phyloP scores from a whole-genome alignment of 2,113 vertebrate species.

The Brienomyrus longianalis region DNA sequence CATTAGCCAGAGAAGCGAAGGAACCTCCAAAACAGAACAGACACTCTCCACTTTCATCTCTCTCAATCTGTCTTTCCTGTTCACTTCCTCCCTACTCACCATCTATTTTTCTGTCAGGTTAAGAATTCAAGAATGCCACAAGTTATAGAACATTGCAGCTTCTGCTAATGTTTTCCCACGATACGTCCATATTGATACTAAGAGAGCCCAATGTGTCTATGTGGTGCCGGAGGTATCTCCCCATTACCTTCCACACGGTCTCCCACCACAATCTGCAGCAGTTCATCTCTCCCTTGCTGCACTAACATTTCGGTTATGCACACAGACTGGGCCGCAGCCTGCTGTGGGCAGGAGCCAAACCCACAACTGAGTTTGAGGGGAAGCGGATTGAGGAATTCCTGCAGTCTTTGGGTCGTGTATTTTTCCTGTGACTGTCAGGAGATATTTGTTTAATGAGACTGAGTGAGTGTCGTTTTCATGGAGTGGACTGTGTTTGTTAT shows the following conservation, averaged over 20 bases:
- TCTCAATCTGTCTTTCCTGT: background rate
- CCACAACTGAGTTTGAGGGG: background rate
- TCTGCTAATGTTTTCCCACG: background rate
- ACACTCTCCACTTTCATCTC: background rate
- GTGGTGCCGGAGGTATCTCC: background rate
- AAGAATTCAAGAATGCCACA: background rate
- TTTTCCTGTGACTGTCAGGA: slow-evolving; percentile 47
- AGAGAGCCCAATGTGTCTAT: background rate
- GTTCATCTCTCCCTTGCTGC: background rate
- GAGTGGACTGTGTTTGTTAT: background rate
- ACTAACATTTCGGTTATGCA: background rate
- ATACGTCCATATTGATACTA: background rate
- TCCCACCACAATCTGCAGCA: background rate
- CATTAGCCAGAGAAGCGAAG: background rate
- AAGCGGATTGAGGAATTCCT: background rate
- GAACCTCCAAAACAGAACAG: too few species aligned
- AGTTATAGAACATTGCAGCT: background rate
- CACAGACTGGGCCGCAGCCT: background rate
- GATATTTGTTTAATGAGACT: slow-evolving; percentile 35
- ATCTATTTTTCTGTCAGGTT: background rate
- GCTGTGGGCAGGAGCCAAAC: background rate
- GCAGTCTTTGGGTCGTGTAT: slow-evolving; percentile 43
- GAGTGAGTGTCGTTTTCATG: slow-evolving; percentile 2
- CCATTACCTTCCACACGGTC: background rate
- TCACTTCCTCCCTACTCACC: background rate